Base-by-base conservation (phyloP, 2,113 vertebrate species). In the Peromyscus leucopus region DNA sequence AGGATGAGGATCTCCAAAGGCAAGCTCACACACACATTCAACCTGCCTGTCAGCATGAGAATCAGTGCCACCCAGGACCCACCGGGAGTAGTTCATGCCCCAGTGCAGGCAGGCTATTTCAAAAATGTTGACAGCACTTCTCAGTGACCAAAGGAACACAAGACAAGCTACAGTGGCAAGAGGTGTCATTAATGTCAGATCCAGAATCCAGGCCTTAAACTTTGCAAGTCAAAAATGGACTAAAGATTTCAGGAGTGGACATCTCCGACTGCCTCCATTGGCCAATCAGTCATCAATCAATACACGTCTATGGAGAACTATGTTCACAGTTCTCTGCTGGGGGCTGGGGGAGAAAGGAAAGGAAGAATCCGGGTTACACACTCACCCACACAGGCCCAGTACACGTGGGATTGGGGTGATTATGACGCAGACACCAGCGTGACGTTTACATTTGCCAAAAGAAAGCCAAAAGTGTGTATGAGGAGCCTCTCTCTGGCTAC, bases 1-100 rank as follows among this genome's bases (percentile, higher is more conserved):
- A n/a, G 92, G 84, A 59, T 1, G 13, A 75, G 39, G 13, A 36
- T 96, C 86, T 78, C 91, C 31, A 16, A 89, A 93, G 78, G 84
- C 83, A 76, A 42, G 39, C 13, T 55, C 22, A n/a, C 24, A 46
- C 42, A 22, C 8, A 4, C 6, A 33, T 31, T 63, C 79, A 39
- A 33, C 21, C 92, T 71, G 92, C 31, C 83, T 46, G 75, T 74
- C 74, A 26, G 57, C 76, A 21, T 0, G 19, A 67, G 42, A 88
- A 55, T 42, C 63, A 1, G 31, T 1, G 24, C 80, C 6, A 26
- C 61, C 51, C 0, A 15, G 8, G 55, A 22, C 33, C 78, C 84
- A 39, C 82, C 69, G 61, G 33, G n/a, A 61, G 42, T 1, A 22
- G 42, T 13, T 65, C 93, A 65, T 33, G 31, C 75, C 84, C 91